Evolutionary conservation across 2,113 vertebrate species (phyloP), one percentile per base, ranked within the genome.

Genomic region (Mesitornis unicolor): DNA sequence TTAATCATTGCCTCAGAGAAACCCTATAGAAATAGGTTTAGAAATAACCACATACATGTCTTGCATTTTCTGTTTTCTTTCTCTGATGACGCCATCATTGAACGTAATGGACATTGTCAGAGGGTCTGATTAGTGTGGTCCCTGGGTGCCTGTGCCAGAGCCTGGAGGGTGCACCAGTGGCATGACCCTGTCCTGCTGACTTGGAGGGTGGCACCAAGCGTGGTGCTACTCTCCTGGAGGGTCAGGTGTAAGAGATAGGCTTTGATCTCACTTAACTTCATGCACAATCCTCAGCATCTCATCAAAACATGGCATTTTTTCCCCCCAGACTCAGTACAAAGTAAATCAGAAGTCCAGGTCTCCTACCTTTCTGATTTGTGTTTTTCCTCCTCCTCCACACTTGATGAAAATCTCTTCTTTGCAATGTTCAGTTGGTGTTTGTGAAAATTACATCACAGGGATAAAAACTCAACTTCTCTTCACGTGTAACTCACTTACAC

Each of bases 81-180:
- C 70, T 48, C 48, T 20, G 2, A 13, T 0, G 5, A 48, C 28
- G 16, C 51, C 26, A 9, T 3, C 26, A 1, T 0, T 10, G 33
- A n/a, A 17, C 0, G 0, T 3, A 9, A 15, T 21, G 56, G 20
- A 42, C 25, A 2, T 22, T 21, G 28, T 33, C 20, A 4, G 35
- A 38, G 29, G 16, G 63, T 13, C 18, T n/a, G 59, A 19, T 22
- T 6, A 6, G 9, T 0, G 0, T 7, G 19, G 45, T 42, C 47
- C n/a, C 28, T 24, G 9, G 33, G 12, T 0, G 3, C 31, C 26
- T 31, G 14, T 74, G 40, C 42, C 69, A 48, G 19, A 48, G n/a
- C 50, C 36, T 2, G 3, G 16, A 33, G 29, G 21, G 10, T 2
- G 7, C 42, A 40, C 63, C 5, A 4, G 36, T 28, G 24, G 31